Evolutionary conservation across 35 echinoderm and acorn worm genomes (phyloP), one percentile per base, ranked within the genome.

Genomic region (Diadema setosum): DNA sequence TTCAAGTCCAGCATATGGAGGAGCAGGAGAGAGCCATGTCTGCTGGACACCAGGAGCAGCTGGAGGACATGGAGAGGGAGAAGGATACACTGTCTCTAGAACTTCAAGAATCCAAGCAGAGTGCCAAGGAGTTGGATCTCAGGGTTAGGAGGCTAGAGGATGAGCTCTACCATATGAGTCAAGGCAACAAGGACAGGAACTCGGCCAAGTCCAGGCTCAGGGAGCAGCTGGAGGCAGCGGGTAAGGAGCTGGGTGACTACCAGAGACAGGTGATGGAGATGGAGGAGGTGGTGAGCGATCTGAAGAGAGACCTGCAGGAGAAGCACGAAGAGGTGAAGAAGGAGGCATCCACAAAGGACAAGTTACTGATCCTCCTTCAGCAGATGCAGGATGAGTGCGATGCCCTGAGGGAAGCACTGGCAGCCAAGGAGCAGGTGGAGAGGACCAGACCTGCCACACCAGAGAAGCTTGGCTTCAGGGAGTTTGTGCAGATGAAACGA

Each of bases 401-500:
- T 33, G 44, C n/a, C 12, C 20, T 78, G 36, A 78, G 44, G 40
- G 40, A 78, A 44, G 18, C 24, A 21, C 40, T 78, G 24, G 73
- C 73, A 25, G 24, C 35, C 8, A 78, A 36, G n/a, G 27, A 78
- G 20, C 33, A 42, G n/a, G 39, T 41, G 36, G 44, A 41, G 73
- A n/a, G 44, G 24, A 21, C 40, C 17, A 18, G 7, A 3, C 14
- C 5, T 8, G 35, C 40, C 17, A 18, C 16, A 3, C 14, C 5
- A n/a, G 73, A 78, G 21, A 78, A 41, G n/a, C 35, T 78, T 5
- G 73, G 73, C 29, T 78, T 78, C 40, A 78, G 73, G 73, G 73
- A 78, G 20, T 78, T 78, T 25, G 73, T 78, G 11, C 36, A 41
- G 36, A 78, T 78, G 73, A 78, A 41, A 44, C 73, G 73, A 18